Evolutionary conservation across 2,888 invertebrate genomes (phyloP), one percentile per base, ranked within the genome.

Genomic region (Trissolcus japonicus): DNA sequence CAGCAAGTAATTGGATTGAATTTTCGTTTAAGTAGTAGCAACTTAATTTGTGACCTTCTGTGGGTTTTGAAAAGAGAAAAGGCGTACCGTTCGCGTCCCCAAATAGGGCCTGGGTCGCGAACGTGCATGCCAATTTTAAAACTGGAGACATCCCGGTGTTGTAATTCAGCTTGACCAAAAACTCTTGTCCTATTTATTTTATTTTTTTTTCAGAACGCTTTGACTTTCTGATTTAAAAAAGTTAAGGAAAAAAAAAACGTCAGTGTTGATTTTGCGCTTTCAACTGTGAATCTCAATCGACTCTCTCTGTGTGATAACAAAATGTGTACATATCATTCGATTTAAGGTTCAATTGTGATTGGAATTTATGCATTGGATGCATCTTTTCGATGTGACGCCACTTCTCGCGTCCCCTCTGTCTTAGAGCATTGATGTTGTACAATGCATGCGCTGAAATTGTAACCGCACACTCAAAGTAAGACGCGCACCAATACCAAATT

Each of bases 41-140:
- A 63, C 51, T 19, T 51, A 1, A 51, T 13, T 51, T 13, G 4
- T 48, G 14, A 16, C 17, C 16, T 48, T 48, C 4, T 25, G 3
- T 6, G 25, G 25, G 25, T n/a, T 48, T 54, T n/a, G n/a, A n/a
- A 9, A 43, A 41, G n/a, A 51, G 9, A 43, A 29, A 17, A 46
- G 11, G 56, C 51, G 46, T 51, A 16, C 29, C 67, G 16, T 60
- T 72, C 68, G 72, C 83, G 85, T 83, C 84, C 82, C 85, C 86
- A 86, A 85, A 85, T 87, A 87, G 87, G 87, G 87, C 87, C 86
- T 87, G 86, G 83, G 84, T 83, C 85, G 83, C 73, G 78, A 55
- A 66, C 50, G 57, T 7, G 16, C n/a, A 48, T 7, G 16, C 48
- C 7, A 48, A 4, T 41, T 7, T 50, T 16, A 29, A 19, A 40